These are phyloP conservation scores for Drosophila bifasciata DNA, from an alignment of 1,140 invertebrate genomes.

Conservation along the genomic window DNA sequence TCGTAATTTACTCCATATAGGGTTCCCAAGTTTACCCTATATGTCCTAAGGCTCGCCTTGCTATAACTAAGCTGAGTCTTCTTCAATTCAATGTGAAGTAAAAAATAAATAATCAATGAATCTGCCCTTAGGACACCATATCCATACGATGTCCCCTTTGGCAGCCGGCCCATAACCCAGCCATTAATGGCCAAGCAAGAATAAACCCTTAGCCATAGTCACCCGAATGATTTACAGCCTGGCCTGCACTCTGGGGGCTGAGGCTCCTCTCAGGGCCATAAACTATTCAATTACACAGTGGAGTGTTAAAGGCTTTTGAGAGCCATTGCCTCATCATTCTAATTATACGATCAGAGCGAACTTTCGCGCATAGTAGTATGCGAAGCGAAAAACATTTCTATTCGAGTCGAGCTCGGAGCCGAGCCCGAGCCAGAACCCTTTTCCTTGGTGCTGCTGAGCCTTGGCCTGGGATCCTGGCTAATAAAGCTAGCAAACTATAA, in stretches of 20 bases:
- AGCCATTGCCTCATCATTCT: constrained; percentile 41
- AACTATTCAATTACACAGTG: constrained; percentile 42
- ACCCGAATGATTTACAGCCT: constrained; percentile 31
- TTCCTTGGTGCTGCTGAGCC: too few relatives aligned
- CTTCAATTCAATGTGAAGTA: not conserved
- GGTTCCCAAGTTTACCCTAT: too few relatives aligned
- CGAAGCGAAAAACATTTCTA: constrained; percentile 34
- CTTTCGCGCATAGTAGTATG: constrained; percentile 16
- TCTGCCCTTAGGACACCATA: constrained; percentile 1
- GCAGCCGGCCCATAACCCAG: constrained; percentile 3
- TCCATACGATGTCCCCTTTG: not conserved
- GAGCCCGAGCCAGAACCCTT: too few relatives aligned
- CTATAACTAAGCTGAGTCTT: too few relatives aligned
- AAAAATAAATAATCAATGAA: constrained; percentile 19
- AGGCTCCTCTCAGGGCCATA: constrained; percentile 4
- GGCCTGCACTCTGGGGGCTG: constrained; percentile 9
- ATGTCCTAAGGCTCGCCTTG: too few relatives aligned
- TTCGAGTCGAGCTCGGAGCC: too few relatives aligned
- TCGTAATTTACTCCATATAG: too few relatives aligned
- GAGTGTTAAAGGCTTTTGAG: constrained; percentile 24
- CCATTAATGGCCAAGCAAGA: constrained; percentile 9
- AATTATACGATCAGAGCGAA: constrained; percentile 46
- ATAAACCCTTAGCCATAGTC: constrained; percentile 11
- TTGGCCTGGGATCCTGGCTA: constrained; percentile 9
- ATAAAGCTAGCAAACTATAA: constrained; percentile 56